Base-by-base conservation (phyloP, 2,888 invertebrate species). In the Anarsia innoxiella region DNA sequence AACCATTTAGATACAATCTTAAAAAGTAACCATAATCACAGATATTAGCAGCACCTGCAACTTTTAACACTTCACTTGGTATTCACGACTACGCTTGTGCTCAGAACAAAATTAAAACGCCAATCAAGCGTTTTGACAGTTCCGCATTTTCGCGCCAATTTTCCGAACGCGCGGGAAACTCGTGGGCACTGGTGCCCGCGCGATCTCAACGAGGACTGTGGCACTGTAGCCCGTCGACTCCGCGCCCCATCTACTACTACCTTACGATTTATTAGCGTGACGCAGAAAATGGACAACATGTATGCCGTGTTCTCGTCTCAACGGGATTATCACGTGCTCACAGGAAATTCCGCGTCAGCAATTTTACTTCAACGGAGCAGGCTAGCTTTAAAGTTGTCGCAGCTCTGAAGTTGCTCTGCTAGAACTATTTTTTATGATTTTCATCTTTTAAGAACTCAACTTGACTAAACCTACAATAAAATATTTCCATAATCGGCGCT, bases 81-180 rank as follows among this genome's bases (percentile, higher is more conserved):
- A 46, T 44, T 37, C 54, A 43, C 34, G 44, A 45, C 42, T 39
- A 46, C 46, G 39, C 6, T 6, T 3, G 19, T 19, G 19, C 43
- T 31, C 34, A 12, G 40, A 52, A 53, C 46, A 48, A 59, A 60
- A 63, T 54, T 53, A 40, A 64, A 64, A 66, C 52, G 63, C 48
- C 57, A 56, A 49, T 66, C 48, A 48, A 49, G 54, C 59, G 61
- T 54, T 63, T 62, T 72, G 73, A 69, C 70, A 67, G 63, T 66
- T 75, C 67, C 61, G 65, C 80, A 82, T 83, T 83, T 83, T 83
- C 78, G 82, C 82, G 82, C 75, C 72, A 79, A 77, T 80, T 82
- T 80, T 72, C 78, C 78, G 68, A 59, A 55, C 59, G 54, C 66
- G 71, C 64, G 65, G 65, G 56, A 58, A 59, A 48, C 44, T 41